Evolutionary conservation across 1,140 invertebrate genomes (phyloP), one percentile per base, ranked within the genome.

Genomic region (Drosophila ananassae): DNA sequence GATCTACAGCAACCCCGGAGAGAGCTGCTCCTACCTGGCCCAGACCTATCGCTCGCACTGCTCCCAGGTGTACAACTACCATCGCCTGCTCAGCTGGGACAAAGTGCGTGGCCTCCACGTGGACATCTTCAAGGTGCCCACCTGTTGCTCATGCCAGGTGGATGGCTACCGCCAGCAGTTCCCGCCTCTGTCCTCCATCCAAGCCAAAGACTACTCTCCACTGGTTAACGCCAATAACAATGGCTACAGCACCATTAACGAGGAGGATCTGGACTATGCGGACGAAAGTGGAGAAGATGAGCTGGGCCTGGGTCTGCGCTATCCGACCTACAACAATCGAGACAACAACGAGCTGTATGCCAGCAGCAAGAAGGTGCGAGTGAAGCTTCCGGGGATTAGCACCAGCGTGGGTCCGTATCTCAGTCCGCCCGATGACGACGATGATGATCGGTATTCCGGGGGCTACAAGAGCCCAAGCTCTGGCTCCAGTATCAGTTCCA

Each of bases 81-180:
- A 98, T 89, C 93, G 97, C n/a, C 92, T 97, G 4, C 79, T 97
- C 1, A 96, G 96, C 0, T 98, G 96, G 96, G 96, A 97, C 81
- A 95, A 95, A 46, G 94, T 95, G 32, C 93, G 95, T 25, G 96
- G 96, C 6, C 93, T 97, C 1, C 96, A 97, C 74, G 96, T 97
- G 94, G 97, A 97, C 85, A 96, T 97, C 41, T 97, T 97, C 81
- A 97, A 97, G 93, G 95, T 97, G 1, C 97, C 97, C 17, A 96
- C 95, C 0, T 96, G 96, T 72, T 97, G 97, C 80, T 96, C 96
- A 1, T 97, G 97, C 87, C 96, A 97, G 78, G 95, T 97, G 2
- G 94, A 96, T 80, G 96, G 95, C 9, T 96, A 95, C 67, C 92
- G 94, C n/a, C 94, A 95, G 34, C 92, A 95, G 12, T 95, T 94